A percentile compares a stretch with the other conserved stretches of the same genome.
These are phyloP conservation scores for Heterohyrax brucei DNA, from an alignment of 2,797 vertebrate genomes.

Conservation along the genomic window DNA sequence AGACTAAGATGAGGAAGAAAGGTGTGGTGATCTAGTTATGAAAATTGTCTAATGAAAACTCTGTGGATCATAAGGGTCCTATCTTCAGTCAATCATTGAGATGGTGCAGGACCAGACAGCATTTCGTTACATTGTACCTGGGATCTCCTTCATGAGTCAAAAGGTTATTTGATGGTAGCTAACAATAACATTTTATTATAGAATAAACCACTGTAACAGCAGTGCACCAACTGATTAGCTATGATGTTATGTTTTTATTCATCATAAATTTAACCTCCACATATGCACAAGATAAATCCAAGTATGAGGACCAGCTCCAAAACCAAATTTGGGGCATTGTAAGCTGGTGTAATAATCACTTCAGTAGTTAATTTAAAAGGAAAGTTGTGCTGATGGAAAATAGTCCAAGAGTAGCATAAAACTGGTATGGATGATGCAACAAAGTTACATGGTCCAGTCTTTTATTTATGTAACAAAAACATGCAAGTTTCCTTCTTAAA, in stretches of 20 bases:
- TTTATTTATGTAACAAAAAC: conserved; percentile 13
- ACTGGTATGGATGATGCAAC: neutral
- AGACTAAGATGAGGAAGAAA: too few species aligned
- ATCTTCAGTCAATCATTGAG: too few species aligned
- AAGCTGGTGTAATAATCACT: neutral
- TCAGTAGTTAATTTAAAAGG: neutral
- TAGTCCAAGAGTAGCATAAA: conserved; percentile 7
- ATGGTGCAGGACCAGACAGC: too few species aligned
- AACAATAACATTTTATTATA: neutral
- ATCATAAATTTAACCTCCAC: conserved; percentile 22
- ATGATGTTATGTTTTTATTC: neutral
- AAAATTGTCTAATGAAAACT: too few species aligned
- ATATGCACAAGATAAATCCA: neutral
- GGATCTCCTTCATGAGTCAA: too few species aligned
- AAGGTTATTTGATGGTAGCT: too few species aligned
- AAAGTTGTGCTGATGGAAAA: neutral
- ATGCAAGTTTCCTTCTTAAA: neutral
- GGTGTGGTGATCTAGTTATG: too few species aligned
- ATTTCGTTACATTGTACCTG: too few species aligned
- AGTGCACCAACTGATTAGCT: neutral
- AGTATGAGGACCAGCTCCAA: neutral
- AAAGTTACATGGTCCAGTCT: neutral
- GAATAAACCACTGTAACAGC: neutral
- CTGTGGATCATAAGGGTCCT: too few species aligned
- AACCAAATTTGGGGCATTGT: neutral